phyloP scores from a whole-genome alignment of 2,113 vertebrate genomes.

The Thryonomys swinderianus region DNA sequence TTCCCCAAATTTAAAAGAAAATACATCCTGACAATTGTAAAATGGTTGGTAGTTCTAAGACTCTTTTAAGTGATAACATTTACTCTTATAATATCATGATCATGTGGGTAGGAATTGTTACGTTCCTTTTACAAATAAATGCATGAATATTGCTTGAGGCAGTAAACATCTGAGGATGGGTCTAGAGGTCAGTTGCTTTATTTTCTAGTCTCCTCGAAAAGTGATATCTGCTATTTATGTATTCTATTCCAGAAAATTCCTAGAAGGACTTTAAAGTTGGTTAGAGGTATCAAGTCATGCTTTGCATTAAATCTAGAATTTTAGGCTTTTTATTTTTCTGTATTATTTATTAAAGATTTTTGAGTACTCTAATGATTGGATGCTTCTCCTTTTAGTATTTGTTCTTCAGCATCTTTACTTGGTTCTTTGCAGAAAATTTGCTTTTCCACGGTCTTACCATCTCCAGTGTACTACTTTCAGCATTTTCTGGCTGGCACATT shows the following conservation, averaged over 20 bases:
- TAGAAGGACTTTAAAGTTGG: not conserved
- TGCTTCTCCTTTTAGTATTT: not conserved
- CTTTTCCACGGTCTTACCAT: not conserved
- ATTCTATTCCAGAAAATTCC: not conserved
- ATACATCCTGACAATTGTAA: not conserved
- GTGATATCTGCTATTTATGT: not conserved
- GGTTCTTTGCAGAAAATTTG: not conserved
- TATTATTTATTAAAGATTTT: not conserved
- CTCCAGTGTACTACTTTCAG: not conserved
- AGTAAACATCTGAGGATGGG: not conserved
- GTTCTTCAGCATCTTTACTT: not conserved
- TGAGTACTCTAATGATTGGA: not conserved
- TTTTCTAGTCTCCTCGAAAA: not conserved
- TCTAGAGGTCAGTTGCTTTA: not conserved
- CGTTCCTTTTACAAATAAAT: conserved; percentile 12
- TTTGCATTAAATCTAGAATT: conserved; percentile 9
- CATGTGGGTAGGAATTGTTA: not conserved
- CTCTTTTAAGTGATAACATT: not conserved
- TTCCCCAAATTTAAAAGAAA: conserved; percentile 46
- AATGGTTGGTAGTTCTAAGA: not conserved
- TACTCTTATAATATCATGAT: not conserved
- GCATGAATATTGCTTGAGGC: not conserved
- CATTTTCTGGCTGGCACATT: not conserved
- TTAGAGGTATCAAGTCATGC: not conserved
- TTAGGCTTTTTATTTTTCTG: not conserved